Percentiles rank a stretch among this genome's conserved stretches.
These are phyloP conservation scores for Micronycteris hirsuta DNA, from an alignment of 2,113 vertebrate genomes.

Conservation along the genomic window DNA sequence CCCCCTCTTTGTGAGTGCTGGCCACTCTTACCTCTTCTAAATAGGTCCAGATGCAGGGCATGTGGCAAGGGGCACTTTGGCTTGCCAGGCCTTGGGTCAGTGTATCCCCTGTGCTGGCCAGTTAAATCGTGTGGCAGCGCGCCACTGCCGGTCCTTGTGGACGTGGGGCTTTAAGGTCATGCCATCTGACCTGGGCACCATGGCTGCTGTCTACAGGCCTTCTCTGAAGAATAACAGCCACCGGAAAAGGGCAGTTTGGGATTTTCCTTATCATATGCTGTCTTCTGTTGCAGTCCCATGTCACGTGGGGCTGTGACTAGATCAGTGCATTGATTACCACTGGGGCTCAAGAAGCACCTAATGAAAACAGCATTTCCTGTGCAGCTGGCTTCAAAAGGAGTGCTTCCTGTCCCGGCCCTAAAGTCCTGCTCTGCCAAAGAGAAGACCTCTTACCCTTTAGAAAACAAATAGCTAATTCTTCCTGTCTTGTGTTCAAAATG, in stretches of 20 bases:
- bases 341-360: neutral
- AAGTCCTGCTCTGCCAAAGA: neutral
- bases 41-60: no score
- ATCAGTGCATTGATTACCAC: neutral
- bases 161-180: neutral
- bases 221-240: neutral
- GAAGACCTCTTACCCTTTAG: neutral
- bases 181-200: neutral
- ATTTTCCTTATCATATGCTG: neutral
- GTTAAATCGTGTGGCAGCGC: neutral
- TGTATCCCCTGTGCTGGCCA: accelerated
- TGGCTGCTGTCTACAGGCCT: neutral
- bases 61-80: neutral
- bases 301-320: neutral
- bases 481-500: neutral
- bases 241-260: neutral
- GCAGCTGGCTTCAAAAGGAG: neutral
- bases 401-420: neutral
- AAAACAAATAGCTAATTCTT: neutral
- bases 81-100: neutral
- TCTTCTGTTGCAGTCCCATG: neutral
- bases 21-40: conserved; percentile 79
- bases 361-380: neutral
- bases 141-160: neutral
- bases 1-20: conserved; percentile 92